Evolutionary conservation across 2,888 invertebrate genomes (phyloP).

Genomic region (Coleophora flavipennella): DNA sequence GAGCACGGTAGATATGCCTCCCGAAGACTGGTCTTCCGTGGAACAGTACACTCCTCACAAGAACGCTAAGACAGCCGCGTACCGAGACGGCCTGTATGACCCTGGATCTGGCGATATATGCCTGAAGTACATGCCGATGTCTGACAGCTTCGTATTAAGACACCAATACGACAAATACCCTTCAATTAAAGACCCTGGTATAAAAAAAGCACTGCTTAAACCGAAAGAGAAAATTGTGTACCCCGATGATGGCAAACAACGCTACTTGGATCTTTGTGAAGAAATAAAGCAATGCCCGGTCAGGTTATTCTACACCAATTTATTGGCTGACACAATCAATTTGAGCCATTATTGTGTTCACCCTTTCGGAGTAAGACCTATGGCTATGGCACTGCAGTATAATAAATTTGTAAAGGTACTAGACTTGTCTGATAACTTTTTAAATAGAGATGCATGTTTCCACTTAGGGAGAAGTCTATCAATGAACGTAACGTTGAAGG

Average conservation of each 20-base stretch:
- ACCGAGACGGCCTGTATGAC: conserved; percentile 29
- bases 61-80: conserved; percentile 11
- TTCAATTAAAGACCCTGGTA: conserved; percentile 46
- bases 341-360: conserved; percentile 46
- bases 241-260: conserved; percentile 44
- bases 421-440: conserved; percentile 44
- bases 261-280: conserved; percentile 40
- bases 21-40: conserved; percentile 49
- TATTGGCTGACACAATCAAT: conserved; percentile 35
- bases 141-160: conserved; percentile 37
- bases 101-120: conserved; percentile 49
- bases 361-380: conserved; percentile 41
- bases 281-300: conserved; percentile 43
- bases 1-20: conserved; percentile 42
- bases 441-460: conserved; percentile 41
- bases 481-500: conserved; percentile 29
- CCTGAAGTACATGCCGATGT: conserved; percentile 35
- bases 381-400: conserved; percentile 36
- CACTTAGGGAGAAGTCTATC: conserved; percentile 47
- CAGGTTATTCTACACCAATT: conserved; percentile 29
- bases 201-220: conserved; percentile 32
- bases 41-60: conserved; percentile 17
- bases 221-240: conserved; percentile 28
- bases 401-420: conserved; percentile 37
- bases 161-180: conserved; percentile 52